A percentile compares a stretch with the other conserved stretches of the same genome.
phyloP scores from a whole-genome alignment of 2,888 invertebrate species.

The Sinohyriopsis cumingii region DNA sequence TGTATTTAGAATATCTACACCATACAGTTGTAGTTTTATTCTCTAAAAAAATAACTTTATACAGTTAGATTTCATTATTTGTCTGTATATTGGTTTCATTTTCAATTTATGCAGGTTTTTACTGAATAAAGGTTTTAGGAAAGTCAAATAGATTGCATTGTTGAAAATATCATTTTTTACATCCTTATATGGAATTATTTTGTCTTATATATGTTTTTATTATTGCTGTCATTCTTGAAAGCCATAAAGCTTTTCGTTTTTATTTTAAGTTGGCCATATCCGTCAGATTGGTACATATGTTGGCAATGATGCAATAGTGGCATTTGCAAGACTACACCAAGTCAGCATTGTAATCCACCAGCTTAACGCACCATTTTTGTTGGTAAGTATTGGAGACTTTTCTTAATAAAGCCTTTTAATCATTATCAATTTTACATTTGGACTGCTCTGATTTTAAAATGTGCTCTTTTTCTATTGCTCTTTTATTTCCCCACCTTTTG shows the following conservation, averaged over 20 bases:
- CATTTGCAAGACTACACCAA: constrained; percentile 73
- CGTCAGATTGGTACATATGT: constrained; percentile 74
- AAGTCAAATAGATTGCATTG: no score
- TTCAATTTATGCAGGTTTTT: no score
- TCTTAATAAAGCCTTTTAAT: background rate
- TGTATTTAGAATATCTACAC: no score
- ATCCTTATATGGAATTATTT: no score
- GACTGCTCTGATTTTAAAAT: background rate
- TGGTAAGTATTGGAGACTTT: constrained; percentile 46
- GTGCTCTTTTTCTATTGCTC: background rate
- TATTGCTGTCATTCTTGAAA: background rate
- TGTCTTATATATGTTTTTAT: no score
- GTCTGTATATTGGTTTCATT: no score
- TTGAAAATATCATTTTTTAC: no score
- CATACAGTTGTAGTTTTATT: no score
- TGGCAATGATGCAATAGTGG: constrained; percentile 75
- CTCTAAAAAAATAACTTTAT: no score
- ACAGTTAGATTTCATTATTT: no score
- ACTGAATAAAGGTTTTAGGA: no score
- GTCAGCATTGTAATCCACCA: constrained; percentile 74
- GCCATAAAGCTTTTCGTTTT: background rate
- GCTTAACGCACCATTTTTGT: constrained; percentile 69
- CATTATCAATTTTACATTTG: background rate
- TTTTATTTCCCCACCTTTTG: background rate
- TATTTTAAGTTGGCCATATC: constrained; percentile 68